Conservation (phyloP, 2,797 vertebrate species). For the Calcarius lapponicus region DNA sequence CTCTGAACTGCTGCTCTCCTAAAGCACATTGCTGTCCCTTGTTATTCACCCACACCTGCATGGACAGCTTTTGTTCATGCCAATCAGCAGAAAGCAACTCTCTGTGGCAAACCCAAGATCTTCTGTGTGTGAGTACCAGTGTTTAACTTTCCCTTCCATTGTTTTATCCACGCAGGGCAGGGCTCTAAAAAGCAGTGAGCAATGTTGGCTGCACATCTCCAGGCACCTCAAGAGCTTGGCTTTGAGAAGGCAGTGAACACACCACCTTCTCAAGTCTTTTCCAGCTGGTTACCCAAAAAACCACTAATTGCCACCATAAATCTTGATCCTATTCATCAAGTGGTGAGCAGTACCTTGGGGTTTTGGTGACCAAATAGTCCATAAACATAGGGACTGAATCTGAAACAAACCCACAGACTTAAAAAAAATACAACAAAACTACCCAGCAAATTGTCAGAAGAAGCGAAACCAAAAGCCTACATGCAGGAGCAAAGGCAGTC, state of each 20-base stretch:
- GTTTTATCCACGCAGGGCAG: not conserved
- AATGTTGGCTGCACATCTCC: not conserved
- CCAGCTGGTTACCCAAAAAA: not conserved
- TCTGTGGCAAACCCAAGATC: not conserved
- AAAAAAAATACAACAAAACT: not conserved
- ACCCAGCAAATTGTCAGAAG: not conserved
- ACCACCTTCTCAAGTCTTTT: not conserved
- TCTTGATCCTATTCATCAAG: constrained; percentile 14
- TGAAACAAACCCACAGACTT: constrained; percentile 17
- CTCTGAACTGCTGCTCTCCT: not conserved
- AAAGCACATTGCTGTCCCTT: not conserved
- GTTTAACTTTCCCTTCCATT: not conserved
- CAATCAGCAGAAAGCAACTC: not conserved
- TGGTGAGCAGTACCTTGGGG: not conserved
- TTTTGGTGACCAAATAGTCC: constrained; percentile 2
- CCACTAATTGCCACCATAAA: constrained; percentile 37
- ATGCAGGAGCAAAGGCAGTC: not conserved
- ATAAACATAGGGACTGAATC: not conserved
- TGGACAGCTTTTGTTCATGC: not conserved
- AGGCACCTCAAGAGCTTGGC: not conserved
- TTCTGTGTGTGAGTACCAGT: not conserved
- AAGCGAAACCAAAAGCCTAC: not conserved
- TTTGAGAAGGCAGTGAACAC: not conserved
- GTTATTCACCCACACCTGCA: not conserved
- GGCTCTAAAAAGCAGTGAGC: not conserved